phyloP scores from a whole-genome alignment of 30 jellyfish, hydroid and myxozoan species.

The Aurelia aurita region DNA sequence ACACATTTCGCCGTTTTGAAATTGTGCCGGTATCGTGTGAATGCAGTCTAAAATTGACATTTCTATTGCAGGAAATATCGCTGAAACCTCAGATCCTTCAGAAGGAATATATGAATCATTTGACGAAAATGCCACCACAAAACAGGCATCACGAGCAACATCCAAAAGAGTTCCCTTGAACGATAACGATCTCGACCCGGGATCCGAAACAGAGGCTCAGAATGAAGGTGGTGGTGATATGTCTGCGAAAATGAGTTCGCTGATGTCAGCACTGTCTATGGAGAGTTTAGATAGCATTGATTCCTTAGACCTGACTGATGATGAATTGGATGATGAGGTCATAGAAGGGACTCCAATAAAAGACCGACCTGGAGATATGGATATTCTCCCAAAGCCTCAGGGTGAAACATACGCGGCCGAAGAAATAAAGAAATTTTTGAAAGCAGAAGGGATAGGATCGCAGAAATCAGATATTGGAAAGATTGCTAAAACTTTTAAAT shows the following conservation, averaged over 20 bases:
- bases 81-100: neutral
- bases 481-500: slow-evolving; percentile 9
- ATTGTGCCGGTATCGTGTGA: too few species aligned
- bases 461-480: neutral
- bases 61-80: too few species aligned
- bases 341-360: slow-evolving; percentile 10
- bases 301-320: slow-evolving; percentile 58
- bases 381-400: slow-evolving; percentile 27
- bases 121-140: neutral
- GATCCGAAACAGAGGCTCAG: slow-evolving; percentile 31
- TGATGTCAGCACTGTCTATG: slow-evolving; percentile 57
- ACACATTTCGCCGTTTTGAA: too few species aligned
- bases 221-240: neutral
- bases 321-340: slow-evolving; percentile 25
- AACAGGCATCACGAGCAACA: slow-evolving; percentile 1
- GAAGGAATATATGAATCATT: slow-evolving; percentile 1
- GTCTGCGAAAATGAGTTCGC: slow-evolving; percentile 25
- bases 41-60: too few species aligned
- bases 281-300: slow-evolving; percentile 74
- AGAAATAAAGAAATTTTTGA: slow-evolving; percentile 37
- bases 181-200: slow-evolving; percentile 9
- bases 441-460: neutral
- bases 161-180: slow-evolving; percentile 22
- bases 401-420: slow-evolving; percentile 52
- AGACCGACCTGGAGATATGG: neutral